Evolutionary conservation across 2,797 vertebrate species (phyloP), one percentile per base, ranked within the genome.

Genomic region (Pipistrellus kuhlii): DNA sequence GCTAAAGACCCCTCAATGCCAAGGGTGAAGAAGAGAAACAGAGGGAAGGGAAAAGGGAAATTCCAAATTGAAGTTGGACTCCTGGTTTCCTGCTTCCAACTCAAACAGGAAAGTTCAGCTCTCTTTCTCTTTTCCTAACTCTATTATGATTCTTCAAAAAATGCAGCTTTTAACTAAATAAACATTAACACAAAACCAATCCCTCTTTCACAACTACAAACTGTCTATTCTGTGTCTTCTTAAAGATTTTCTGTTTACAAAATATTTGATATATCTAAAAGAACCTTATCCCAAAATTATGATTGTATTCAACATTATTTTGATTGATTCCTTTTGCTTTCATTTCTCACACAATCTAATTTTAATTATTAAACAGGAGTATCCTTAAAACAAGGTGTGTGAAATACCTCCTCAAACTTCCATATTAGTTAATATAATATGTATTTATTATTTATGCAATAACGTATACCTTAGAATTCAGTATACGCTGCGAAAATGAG

Each of bases 81-180:
- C n/a, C 53, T 72, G 25, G n/a, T 4, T 78, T 62, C 11, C 7
- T 80, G 10, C 41, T 80, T 87, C 38, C 12, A 35, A 44, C 23
- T 69, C 55, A 90, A 48, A 87, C 27, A 76, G 44, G 73, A 21
- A 7, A 21, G 21, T 17, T 66, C 44, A 78, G 25, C n/a, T 59
- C 7, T 25, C 35, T 46, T 30, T 44, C 73, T 53, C 48, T 51
- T 91, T 80, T 72, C 27, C 27, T 84, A 64, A 41, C 38, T 35
- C 48, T 10, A 59, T 23, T 27, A 17, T 32, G 51, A 48, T 32
- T 57, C 66, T 91, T 72, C 10, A 44, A 20, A 87, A 83, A 66
- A 83, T 83, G 62, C 30, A 81, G 44, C 59, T 75, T 90, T 95
- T 88, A 66, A 32, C 48, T 73, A 94, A 92, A 75, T 64, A 78